Evolutionary conservation across 2,113 vertebrate genomes (phyloP), one percentile per base, ranked within the genome.

Genomic region (Pygoscelis antarcticus): DNA sequence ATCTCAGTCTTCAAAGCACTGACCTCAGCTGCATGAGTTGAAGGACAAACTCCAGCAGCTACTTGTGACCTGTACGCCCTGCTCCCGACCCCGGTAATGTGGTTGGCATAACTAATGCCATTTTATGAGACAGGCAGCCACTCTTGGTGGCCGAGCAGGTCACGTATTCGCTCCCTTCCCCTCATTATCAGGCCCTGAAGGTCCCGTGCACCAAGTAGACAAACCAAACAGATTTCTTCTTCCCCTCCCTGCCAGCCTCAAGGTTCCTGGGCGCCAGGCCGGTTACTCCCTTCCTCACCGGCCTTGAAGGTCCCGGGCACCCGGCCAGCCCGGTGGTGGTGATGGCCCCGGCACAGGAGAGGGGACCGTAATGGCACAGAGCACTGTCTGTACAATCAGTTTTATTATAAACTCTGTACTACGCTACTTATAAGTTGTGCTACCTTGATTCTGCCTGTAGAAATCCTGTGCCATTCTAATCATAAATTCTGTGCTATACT

Each of bases 161-260:
- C 25, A 32, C 1, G 0, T 32, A 6, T 32, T 68, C 3, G 0
- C 51, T 49, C 25, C 3, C 0, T 49, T 66, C 26, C 3, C 7
- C 11, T 30, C 22, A 11, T 18, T 42, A 26, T 6, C 11, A 16
- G 65, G 6, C 21, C 25, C 51, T 47, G 34, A 75, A 60, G 8
- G 16, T 55, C 44, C 83, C 20, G n/a, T 26, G 47, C 27, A 26
- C 13, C 19, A 21, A 52, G 26, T 0, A 58, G 29, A 64, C 20
- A 44, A 42, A 44, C 11, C 22, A 90, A 58, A n/a, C 3, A 38
- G 54, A 18, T 38, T 8, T 51, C 54, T 62, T 40, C 44, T 32
- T 69, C 54, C 34, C 23, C 11, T 51, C 8, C 8, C 27, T 15
- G 42, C 42, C 42, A 3, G 42, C 42, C 42, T 72, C 13, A 16